phyloP scores from a whole-genome alignment of 2,797 vertebrate genomes.

The Glossophaga mutica region DNA sequence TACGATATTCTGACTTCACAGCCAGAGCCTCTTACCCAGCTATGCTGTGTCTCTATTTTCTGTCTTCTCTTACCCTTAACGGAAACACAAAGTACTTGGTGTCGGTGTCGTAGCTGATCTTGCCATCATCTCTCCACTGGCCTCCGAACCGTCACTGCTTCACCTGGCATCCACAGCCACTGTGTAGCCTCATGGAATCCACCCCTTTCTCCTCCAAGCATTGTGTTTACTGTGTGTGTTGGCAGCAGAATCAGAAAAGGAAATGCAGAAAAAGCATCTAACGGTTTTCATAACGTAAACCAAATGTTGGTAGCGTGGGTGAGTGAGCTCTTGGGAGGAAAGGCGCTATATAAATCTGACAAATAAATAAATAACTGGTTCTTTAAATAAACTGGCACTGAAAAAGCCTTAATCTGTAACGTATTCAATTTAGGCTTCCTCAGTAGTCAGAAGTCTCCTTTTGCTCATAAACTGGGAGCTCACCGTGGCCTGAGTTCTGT shows the following conservation, averaged over 20 bases:
- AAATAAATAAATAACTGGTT: conserved; percentile 74
- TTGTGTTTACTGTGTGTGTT: conserved; percentile 67
- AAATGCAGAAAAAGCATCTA: conserved; percentile 76
- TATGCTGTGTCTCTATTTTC: background rate
- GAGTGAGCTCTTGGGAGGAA: conserved; percentile 66
- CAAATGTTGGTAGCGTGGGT: conserved; percentile 76
- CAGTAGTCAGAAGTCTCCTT: background rate
- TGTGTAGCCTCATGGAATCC: background rate
- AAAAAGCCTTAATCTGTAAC: conserved; percentile 19
- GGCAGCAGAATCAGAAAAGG: conserved; percentile 71
- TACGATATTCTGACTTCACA: background rate
- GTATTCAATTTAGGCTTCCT: conserved; percentile 15
- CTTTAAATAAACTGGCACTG: conserved; percentile 61
- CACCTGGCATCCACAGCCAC: background rate
- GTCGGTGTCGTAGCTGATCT: background rate
- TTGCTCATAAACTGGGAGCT: background rate
- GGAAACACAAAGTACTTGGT: background rate
- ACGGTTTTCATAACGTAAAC: conserved; percentile 76
- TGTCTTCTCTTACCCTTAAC: background rate
- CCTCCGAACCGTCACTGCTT: background rate
- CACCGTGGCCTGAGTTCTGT: background rate
- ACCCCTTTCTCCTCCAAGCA: conserved; percentile 28
- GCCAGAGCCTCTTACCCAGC: background rate
- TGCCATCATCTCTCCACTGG: background rate
- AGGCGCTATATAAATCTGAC: conserved; percentile 73